phyloP scores from a whole-genome alignment of 1,140 invertebrate genomes.

The Nephotettix cincticeps region DNA sequence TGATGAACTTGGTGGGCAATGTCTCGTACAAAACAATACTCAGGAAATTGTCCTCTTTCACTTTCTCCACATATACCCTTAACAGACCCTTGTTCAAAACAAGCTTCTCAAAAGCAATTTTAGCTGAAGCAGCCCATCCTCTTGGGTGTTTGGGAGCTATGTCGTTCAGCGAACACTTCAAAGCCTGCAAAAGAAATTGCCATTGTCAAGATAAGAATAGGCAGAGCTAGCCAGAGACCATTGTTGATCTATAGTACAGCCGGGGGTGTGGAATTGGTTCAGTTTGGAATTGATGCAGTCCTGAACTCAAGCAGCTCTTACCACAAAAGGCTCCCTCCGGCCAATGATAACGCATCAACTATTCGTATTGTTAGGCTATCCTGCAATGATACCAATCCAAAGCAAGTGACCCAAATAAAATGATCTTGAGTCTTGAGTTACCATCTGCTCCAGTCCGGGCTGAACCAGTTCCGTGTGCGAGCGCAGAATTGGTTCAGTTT shows the following conservation, averaged over 20 bases:
- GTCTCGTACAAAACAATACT: slow-evolving; percentile 36
- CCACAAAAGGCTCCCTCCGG: no score
- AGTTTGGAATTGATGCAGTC: no score
- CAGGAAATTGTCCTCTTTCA: not conserved
- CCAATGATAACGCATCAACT: not conserved
- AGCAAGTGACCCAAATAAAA: not conserved
- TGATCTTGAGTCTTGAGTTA: no score
- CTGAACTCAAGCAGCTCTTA: no score
- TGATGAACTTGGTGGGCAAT: slow-evolving; percentile 29
- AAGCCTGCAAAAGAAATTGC: slow-evolving; percentile 48
- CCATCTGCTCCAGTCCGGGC: no score
- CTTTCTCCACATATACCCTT: not conserved
- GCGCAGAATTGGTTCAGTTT: no score
- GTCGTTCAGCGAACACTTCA: slow-evolving; percentile 44
- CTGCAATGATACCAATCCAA: not conserved
- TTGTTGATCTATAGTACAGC: not conserved
- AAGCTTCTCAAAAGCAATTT: slow-evolving; percentile 27
- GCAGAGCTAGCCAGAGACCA: not conserved
- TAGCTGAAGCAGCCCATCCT: slow-evolving; percentile 38
- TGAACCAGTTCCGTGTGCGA: no score
- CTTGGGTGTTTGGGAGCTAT: slow-evolving; percentile 33
- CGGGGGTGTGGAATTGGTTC: no score
- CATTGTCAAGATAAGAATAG: no score
- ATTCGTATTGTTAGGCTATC: no score
- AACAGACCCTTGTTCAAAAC: not conserved